Percentiles rank a stretch among this genome's conserved stretches.
Conservation (phyloP, 2,888 invertebrate genomes). For the Leptura quadrifasciata region DNA sequence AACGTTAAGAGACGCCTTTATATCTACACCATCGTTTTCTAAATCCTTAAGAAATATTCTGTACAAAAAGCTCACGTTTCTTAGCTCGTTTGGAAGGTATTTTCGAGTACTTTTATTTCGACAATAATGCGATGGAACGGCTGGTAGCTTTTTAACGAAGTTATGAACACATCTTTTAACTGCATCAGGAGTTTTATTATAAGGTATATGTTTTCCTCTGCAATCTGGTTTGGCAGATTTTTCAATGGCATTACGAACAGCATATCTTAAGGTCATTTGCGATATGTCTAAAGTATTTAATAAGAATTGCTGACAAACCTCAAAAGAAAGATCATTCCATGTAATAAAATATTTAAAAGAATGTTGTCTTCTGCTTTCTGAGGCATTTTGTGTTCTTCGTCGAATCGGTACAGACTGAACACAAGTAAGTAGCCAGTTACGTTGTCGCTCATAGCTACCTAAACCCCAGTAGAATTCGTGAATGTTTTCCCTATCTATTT, state of each 20-base stretch:
- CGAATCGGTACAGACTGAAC: background rate
- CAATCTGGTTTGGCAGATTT: conserved; percentile 34
- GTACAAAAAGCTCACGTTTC: no score
- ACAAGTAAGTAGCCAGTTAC: background rate
- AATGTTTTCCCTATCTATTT: background rate
- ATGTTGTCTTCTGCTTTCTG: conserved; percentile 3
- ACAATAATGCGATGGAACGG: conserved; percentile 46
- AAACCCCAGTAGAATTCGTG: background rate
- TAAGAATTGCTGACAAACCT: conserved; percentile 37
- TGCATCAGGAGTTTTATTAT: conserved; percentile 35
- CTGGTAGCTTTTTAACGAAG: conserved; percentile 45
- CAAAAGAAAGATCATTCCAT: background rate
- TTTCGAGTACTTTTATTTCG: conserved; percentile 38
- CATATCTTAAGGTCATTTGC: conserved; percentile 37
- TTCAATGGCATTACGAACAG: conserved; percentile 13
- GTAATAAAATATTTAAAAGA: conserved; percentile 14
- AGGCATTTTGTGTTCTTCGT: background rate
- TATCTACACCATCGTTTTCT: conserved; percentile 12
- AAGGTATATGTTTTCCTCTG: conserved; percentile 28
- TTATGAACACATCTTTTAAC: conserved; percentile 43
- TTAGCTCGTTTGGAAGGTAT: conserved; percentile 30
- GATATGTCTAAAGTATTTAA: no score
- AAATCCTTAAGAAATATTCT: conserved; percentile 2
- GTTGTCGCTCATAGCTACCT: conserved; percentile 2
- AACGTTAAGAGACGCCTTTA: conserved; percentile 27